These are phyloP conservation scores for Pantherophis vulpinus DNA, from an alignment of 2,797 vertebrate genomes.

Conservation along the genomic window DNA sequence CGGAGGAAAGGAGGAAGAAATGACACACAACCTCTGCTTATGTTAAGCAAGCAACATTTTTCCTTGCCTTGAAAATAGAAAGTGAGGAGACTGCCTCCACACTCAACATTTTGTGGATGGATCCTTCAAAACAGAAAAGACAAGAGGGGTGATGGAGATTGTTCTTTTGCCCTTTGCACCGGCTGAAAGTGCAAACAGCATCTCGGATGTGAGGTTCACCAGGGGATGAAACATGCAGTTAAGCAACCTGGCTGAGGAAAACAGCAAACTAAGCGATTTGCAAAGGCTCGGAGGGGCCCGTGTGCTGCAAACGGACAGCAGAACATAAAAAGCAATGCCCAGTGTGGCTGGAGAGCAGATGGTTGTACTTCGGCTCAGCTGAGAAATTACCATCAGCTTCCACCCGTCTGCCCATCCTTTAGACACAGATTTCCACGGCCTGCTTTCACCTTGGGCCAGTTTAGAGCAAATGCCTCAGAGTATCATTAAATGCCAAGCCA, in stretches of 20 bases:
- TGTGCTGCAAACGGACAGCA: too few species aligned
- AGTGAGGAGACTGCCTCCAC: background rate
- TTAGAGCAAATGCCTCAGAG: background rate
- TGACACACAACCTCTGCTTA: too few species aligned
- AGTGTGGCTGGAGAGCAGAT: background rate
- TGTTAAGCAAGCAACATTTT: too few species aligned
- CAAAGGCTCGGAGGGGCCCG: background rate
- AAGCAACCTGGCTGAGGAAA: background rate
- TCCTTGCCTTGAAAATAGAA: background rate
- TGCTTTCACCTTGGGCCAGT: conserved; percentile 4
- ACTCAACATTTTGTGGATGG: background rate
- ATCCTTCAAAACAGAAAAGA: background rate
- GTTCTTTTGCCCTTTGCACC: background rate
- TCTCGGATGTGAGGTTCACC: background rate
- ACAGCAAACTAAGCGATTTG: background rate
- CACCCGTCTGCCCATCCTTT: background rate
- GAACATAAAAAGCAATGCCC: background rate
- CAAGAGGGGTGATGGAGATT: too few species aligned
- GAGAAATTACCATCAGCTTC: background rate
- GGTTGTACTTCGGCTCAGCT: background rate
- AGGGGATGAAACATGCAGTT: background rate
- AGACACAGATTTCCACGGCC: background rate
- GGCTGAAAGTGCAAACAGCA: background rate
- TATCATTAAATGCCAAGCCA: background rate
- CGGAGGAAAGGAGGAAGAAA: too few species aligned